Evolutionary conservation across 2,113 vertebrate genomes (phyloP).

Genomic region (Eretmochelys imbricata): DNA sequence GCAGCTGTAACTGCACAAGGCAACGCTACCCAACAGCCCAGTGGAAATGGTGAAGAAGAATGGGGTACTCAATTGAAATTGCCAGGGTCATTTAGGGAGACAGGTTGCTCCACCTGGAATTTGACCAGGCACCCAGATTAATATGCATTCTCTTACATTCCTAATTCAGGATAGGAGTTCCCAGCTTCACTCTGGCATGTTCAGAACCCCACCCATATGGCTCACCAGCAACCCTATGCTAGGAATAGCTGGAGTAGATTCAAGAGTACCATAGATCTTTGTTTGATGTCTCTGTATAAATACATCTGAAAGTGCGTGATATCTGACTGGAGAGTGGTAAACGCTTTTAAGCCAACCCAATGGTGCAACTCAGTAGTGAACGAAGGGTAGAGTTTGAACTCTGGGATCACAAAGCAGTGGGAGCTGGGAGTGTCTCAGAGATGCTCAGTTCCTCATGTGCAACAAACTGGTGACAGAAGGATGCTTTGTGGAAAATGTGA

Average conservation of each 20-base stretch:
- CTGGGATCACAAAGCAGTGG: not conserved
- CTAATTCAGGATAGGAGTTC: no score
- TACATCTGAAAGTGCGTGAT: not conserved
- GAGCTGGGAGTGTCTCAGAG: not conserved
- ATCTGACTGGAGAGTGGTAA: not conserved
- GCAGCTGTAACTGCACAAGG: not conserved
- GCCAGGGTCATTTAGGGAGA: not conserved
- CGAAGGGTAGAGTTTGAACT: not conserved
- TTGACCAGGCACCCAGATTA: not conserved
- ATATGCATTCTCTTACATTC: not conserved
- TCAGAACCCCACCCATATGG: not conserved
- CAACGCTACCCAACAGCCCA: not conserved
- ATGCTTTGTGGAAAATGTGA: not conserved
- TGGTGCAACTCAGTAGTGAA: not conserved
- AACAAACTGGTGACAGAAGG: not conserved
- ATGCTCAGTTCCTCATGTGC: not conserved
- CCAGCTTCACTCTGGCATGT: not conserved
- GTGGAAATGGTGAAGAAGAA: not conserved
- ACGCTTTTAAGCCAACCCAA: not conserved
- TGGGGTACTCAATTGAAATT: not conserved
- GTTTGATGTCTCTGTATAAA: not conserved
- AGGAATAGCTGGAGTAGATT: not conserved
- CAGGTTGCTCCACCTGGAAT: not conserved
- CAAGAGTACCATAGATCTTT: not conserved
- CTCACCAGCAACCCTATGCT: not conserved